Evolutionary conservation across 2,888 invertebrate species (phyloP).

Genomic region (Hypena proboscidalis): DNA sequence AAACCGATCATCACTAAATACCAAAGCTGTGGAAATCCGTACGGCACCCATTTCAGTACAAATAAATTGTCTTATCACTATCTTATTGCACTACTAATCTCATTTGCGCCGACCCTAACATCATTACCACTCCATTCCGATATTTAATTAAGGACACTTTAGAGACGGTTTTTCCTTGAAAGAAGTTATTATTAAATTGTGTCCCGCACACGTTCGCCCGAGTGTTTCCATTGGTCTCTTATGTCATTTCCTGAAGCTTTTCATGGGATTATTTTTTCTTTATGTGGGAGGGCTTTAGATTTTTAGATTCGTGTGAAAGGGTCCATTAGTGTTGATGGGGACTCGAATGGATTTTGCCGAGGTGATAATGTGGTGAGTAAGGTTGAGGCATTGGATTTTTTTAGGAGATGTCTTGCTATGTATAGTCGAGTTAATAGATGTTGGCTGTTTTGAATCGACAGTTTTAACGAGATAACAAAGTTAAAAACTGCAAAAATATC

Average conservation of each 20-base stretch:
- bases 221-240: slow-evolving; percentile 52
- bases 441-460: too few relatives aligned
- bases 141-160: slow-evolving; percentile 52
- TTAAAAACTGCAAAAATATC: too few relatives aligned
- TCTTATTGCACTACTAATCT: background rate
- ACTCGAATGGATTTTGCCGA: slow-evolving; percentile 10
- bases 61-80: too few relatives aligned
- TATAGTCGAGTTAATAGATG: too few relatives aligned
- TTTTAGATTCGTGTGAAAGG: slow-evolving; percentile 18
- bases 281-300: slow-evolving; percentile 21
- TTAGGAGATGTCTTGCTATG: too few relatives aligned
- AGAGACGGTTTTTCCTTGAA: slow-evolving; percentile 39
- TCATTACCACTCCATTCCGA: slow-evolving; percentile 25
- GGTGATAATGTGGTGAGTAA: slow-evolving; percentile 1
- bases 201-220: slow-evolving; percentile 54
- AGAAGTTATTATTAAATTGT: slow-evolving; percentile 62
- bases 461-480: too few relatives aligned
- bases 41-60: too few relatives aligned
- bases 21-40: too few relatives aligned
- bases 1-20: too few relatives aligned
- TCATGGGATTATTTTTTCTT: slow-evolving; percentile 30
- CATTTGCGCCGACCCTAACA: slow-evolving; percentile 23
- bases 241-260: slow-evolving; percentile 39
- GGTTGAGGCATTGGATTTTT: background rate
- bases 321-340: slow-evolving; percentile 34